Conservation (phyloP, 2,113 vertebrate genomes). For the Aptenodytes patagonicus region DNA sequence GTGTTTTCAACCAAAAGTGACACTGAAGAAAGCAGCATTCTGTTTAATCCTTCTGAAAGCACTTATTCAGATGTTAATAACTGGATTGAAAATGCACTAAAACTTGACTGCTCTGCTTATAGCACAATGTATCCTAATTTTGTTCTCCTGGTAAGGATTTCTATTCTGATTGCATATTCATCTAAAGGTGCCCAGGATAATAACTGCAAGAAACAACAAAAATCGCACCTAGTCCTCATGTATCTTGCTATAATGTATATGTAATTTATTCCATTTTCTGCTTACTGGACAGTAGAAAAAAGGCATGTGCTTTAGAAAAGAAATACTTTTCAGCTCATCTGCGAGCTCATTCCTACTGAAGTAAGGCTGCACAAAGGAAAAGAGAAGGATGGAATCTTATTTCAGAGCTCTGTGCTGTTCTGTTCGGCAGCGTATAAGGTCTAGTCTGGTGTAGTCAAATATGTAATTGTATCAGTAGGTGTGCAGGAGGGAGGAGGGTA, state of each 20-base stretch:
- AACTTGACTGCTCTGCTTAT: neutral
- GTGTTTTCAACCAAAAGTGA: conserved; percentile 39
- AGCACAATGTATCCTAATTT: conserved; percentile 35
- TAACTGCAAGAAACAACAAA: conserved; percentile 4
- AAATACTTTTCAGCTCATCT: neutral
- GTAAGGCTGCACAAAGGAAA: neutral
- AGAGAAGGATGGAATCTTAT: neutral
- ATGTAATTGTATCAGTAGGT: neutral
- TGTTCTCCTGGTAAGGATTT: neutral
- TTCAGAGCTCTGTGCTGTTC: neutral
- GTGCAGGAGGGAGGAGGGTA: neutral
- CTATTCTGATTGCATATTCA: conserved; percentile 25
- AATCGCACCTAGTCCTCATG: neutral
- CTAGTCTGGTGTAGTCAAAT: neutral
- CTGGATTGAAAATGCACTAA: neutral
- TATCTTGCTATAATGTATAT: neutral
- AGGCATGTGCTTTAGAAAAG: neutral
- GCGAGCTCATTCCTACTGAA: neutral
- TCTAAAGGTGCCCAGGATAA: neutral
- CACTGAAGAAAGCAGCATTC: neutral
- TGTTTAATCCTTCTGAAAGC: conserved; percentile 27
- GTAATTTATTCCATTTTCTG: neutral
- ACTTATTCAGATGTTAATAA: conserved; percentile 33
- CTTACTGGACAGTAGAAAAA: neutral
- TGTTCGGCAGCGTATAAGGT: neutral